Evolutionary conservation across 53 echinoderm and acorn worm species (phyloP).

Genomic region (Henricia sp.): DNA sequence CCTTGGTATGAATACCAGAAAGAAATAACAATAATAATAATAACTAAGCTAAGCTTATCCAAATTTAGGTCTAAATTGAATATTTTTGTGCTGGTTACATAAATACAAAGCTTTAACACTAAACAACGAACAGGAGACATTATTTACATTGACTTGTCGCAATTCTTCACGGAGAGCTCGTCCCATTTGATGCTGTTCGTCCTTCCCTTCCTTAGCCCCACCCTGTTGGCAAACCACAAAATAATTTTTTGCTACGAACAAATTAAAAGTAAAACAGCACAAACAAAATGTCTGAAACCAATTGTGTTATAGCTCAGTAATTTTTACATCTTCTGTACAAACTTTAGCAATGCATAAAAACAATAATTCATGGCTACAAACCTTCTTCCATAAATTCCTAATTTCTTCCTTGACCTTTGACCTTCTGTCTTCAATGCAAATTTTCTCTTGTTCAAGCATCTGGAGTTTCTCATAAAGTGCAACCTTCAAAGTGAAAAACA

Average conservation of each 20-base stretch:
- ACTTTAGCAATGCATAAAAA: too few species aligned
- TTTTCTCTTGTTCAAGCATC: conserved; percentile 63
- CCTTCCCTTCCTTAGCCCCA: conserved; percentile 47
- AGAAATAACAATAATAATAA: too few species aligned
- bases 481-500: conserved; percentile 43
- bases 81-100: too few species aligned
- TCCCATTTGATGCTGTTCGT: conserved; percentile 67
- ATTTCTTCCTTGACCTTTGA: conserved; percentile 43
- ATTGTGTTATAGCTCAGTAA: neutral
- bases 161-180: conserved; percentile 65
- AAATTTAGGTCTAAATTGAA: too few species aligned
- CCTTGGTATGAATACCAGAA: too few species aligned
- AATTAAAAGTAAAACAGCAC: neutral
- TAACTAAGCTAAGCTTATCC: too few species aligned
- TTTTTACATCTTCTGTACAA: neutral
- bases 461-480: conserved; percentile 73
- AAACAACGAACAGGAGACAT: too few species aligned
- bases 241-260: neutral
- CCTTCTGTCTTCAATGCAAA: conserved; percentile 42
- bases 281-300: neutral
- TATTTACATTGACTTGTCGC: conserved; percentile 74
- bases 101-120: too few species aligned
- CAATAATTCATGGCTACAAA: too few species aligned
- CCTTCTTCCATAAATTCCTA: conserved; percentile 45
- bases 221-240: conserved; percentile 21